phyloP scores from a whole-genome alignment of 2,797 vertebrate genomes.

The Cetoscarus ocellatus region DNA sequence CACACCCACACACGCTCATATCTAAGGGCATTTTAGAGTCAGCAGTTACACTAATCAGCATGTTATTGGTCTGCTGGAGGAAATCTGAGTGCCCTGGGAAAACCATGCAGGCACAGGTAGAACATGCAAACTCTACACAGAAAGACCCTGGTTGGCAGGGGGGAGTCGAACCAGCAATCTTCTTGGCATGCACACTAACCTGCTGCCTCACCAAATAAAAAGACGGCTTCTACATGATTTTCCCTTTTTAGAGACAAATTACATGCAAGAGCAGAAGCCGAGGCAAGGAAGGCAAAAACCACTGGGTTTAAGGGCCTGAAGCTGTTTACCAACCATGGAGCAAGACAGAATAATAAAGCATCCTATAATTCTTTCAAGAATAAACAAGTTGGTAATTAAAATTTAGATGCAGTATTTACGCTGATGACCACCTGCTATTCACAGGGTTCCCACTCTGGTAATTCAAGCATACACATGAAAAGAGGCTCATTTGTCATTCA shows the following conservation, averaged over 20 bases:
- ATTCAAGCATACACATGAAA: conserved; percentile 11
- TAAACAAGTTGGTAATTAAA: conserved; percentile 47
- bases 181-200: background rate
- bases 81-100: no score
- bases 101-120: no score
- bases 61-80: no score
- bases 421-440: conserved; percentile 48
- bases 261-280: conserved; percentile 37
- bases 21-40: no score
- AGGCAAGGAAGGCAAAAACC: conserved; percentile 39
- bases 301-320: conserved; percentile 38
- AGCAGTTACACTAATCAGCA: no score
- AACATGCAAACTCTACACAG: no score
- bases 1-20: no score
- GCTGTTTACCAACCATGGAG: conserved; percentile 50
- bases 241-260: conserved; percentile 34
- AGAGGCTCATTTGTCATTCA: conserved; percentile 26
- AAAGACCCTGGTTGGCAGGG: no score
- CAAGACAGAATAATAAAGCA: conserved; percentile 57
- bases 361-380: conserved; percentile 34
- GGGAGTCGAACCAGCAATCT: background rate
- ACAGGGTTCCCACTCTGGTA: conserved; percentile 37
- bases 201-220: background rate
- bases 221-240: conserved; percentile 5
- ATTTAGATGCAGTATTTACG: conserved; percentile 51